Conservation (phyloP, 1,140 invertebrate species). For the Drosophila nasuta region DNA sequence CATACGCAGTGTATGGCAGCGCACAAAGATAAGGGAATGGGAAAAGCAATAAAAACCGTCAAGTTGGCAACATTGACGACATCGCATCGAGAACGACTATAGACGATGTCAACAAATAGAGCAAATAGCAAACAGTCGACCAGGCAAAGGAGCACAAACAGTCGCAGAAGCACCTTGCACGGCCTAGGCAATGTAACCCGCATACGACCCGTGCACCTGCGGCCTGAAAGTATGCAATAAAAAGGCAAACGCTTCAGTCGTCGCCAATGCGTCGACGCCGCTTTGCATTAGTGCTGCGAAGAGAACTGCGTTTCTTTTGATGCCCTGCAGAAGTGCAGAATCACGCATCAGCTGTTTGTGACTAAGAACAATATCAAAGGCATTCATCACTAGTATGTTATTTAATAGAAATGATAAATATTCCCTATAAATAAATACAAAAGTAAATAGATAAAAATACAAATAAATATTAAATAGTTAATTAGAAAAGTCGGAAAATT, state of each 20-base stretch:
- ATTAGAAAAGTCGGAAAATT: too few species aligned
- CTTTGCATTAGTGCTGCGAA: conserved; percentile 54
- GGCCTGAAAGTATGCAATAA: conserved; percentile 66
- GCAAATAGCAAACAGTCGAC: conserved; percentile 49
- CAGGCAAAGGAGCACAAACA: background rate
- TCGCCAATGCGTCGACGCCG: conserved; percentile 41
- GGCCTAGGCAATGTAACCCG: background rate
- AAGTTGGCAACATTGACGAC: conserved; percentile 59
- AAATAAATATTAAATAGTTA: too few species aligned
- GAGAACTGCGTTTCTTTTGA: conserved; percentile 36
- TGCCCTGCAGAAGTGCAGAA: conserved; percentile 4
- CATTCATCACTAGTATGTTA: too few species aligned
- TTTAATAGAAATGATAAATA: too few species aligned
- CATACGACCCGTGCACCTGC: conserved; percentile 41
- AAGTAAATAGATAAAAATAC: too few species aligned
- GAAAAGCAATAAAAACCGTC: conserved; percentile 67
- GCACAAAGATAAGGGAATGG: conserved; percentile 18
- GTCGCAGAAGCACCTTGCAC: background rate
- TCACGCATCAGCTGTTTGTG: too few species aligned
- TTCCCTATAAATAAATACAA: too few species aligned
- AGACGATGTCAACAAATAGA: conserved; percentile 58
- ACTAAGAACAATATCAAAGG: too few species aligned
- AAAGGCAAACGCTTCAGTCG: conserved; percentile 46
- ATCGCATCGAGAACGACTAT: conserved; percentile 26
- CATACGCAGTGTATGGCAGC: conserved; percentile 51